A percentile compares a stretch with the other conserved stretches of the same genome.
These are phyloP conservation scores for Poecilia wingei DNA, from an alignment of 2,797 vertebrate genomes.

Conservation along the genomic window DNA sequence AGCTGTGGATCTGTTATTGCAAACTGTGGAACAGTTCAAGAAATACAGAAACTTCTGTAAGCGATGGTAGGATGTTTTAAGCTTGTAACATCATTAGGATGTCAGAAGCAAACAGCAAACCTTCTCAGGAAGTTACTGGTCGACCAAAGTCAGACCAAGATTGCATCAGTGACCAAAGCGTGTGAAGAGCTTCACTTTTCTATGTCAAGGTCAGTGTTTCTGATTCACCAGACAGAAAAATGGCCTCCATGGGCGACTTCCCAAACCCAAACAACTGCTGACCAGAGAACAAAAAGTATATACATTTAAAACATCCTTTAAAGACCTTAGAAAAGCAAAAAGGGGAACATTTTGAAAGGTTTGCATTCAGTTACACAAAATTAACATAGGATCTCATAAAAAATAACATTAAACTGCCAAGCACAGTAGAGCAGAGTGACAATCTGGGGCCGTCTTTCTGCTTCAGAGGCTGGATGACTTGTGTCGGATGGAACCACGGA, in stretches of 20 bases:
- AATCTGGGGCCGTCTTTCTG: not conserved
- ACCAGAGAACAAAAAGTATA: not conserved
- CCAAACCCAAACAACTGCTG: not conserved
- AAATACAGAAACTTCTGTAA: not conserved
- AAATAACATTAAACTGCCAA: not conserved
- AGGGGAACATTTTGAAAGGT: not conserved
- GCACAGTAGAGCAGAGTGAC: not conserved
- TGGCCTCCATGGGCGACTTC: not conserved
- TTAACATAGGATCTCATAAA: not conserved
- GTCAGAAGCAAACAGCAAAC: not conserved
- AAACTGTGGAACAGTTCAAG: not conserved
- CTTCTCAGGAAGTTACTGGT: not conserved
- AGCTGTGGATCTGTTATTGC: not conserved
- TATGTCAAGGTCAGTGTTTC: not conserved
- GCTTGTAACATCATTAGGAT: not conserved
- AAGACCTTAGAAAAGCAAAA: not conserved
- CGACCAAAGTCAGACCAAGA: not conserved
- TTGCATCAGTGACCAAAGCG: not conserved
- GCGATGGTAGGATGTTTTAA: not conserved
- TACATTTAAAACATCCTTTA: too few relatives aligned
- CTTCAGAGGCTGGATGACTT: not conserved
- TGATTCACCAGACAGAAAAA: not conserved
- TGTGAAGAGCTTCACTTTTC: not conserved
- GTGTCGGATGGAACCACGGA: not conserved
- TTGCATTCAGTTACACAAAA: not conserved